These are phyloP conservation scores for Ennomos quercinarius DNA, from an alignment of 2,888 invertebrate genomes.

Conservation along the genomic window DNA sequence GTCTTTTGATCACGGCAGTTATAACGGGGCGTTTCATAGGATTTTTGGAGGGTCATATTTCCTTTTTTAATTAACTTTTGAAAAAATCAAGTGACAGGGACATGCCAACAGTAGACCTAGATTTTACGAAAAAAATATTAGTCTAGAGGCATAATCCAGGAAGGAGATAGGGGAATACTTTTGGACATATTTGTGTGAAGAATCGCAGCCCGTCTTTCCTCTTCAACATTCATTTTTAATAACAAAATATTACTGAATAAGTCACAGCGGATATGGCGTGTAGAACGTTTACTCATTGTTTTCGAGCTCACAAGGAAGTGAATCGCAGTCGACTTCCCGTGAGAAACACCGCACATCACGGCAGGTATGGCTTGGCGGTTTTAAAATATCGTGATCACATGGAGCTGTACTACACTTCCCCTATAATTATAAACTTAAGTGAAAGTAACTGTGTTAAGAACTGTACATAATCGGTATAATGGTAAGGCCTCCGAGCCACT, in stretches of 20 bases:
- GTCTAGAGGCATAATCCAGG: too few relatives aligned
- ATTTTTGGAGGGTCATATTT: too few relatives aligned
- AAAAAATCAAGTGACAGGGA: too few relatives aligned
- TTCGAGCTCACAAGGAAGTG: slow-evolving; percentile 19
- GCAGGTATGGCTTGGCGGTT: background rate
- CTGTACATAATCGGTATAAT: slow-evolving; percentile 4
- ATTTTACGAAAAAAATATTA: too few relatives aligned
- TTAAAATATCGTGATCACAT: slow-evolving; percentile 8
- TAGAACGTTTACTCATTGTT: slow-evolving; percentile 16
- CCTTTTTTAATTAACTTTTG: too few relatives aligned
- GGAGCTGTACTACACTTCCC: slow-evolving; percentile 15
- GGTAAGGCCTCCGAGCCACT: background rate
- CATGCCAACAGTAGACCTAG: too few relatives aligned
- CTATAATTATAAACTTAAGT: slow-evolving; percentile 9
- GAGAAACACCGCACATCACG: slow-evolving; percentile 8
- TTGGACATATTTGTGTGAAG: too few relatives aligned
- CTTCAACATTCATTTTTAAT: too few relatives aligned
- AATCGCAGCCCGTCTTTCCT: too few relatives aligned
- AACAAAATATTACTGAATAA: background rate
- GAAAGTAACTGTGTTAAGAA: slow-evolving; percentile 14
- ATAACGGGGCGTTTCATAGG: too few relatives aligned
- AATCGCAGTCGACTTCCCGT: slow-evolving; percentile 7
- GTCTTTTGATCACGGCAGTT: too few relatives aligned
- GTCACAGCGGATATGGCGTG: slow-evolving; percentile 8
- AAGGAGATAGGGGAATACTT: too few relatives aligned